Percentiles rank a stretch among this genome's conserved stretches.
These are phyloP conservation scores for Temnothorax ravouxi DNA, from an alignment of 2,888 invertebrate species.

Conservation along the genomic window DNA sequence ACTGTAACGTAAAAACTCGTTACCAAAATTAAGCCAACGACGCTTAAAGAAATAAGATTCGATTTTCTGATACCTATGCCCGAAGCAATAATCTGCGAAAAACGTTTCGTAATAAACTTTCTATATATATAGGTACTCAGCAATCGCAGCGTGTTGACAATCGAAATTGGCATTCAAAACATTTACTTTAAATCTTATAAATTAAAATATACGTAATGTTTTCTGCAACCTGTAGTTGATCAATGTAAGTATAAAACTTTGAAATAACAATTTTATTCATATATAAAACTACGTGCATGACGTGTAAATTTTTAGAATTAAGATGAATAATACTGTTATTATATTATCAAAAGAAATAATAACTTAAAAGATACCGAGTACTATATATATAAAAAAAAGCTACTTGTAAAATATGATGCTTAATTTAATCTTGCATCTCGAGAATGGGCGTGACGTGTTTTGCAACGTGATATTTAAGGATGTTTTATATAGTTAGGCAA, in stretches of 20 bases:
- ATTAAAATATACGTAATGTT: conserved; percentile 17
- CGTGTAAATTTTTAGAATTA: conserved; percentile 3
- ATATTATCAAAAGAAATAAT: not conserved
- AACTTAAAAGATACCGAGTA: not conserved
- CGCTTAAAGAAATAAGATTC: conserved; percentile 44
- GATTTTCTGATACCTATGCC: conserved; percentile 44
- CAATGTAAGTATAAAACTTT: not conserved
- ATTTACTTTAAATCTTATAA: conserved; percentile 11
- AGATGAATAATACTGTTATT: not conserved
- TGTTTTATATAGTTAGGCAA: too few species aligned
- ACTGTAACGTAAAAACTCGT: conserved; percentile 38
- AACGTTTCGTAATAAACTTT: conserved; percentile 64
- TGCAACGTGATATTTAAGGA: not conserved
- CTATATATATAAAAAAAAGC: not conserved
- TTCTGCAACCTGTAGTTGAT: not conserved
- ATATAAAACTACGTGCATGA: not conserved
- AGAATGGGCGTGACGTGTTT: not conserved
- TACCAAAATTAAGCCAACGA: conserved; percentile 42
- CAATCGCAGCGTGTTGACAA: conserved; percentile 37
- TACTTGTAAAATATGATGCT: not conserved
- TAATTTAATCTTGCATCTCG: not conserved
- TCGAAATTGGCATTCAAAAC: conserved; percentile 20
- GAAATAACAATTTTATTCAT: conserved; percentile 8
- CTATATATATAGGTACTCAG: too few species aligned
- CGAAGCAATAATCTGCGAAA: conserved; percentile 40